phyloP scores from a whole-genome alignment of 2,113 vertebrate genomes.

The Ia io region DNA sequence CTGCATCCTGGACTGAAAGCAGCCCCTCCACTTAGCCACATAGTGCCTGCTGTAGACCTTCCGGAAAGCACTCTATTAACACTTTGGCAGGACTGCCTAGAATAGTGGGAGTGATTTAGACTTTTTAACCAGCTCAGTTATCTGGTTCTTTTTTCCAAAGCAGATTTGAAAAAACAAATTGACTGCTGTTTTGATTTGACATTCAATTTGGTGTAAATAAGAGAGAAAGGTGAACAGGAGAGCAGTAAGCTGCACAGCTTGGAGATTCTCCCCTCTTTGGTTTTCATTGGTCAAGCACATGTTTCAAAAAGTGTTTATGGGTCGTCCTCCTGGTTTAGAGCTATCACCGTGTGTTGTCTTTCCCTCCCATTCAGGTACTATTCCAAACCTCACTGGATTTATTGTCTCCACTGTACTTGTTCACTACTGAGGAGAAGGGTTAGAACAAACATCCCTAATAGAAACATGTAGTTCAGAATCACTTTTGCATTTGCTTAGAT shows the following conservation, averaged over 20 bases:
- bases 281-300: background rate
- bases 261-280: background rate
- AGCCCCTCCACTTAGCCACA: background rate
- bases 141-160: background rate
- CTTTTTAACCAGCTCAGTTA: background rate
- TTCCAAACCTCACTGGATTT: background rate
- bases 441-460: background rate
- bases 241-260: background rate
- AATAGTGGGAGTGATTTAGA: background rate
- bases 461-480: background rate
- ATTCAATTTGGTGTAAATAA: conserved; percentile 26
- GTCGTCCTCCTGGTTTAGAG: background rate
- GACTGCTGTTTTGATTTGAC: background rate
- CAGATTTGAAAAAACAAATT: background rate
- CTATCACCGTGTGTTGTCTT: background rate
- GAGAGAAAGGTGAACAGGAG: background rate
- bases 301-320: background rate
- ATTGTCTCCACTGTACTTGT: background rate
- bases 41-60: background rate
- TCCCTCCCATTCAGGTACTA: background rate
- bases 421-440: background rate
- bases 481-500: background rate
- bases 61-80: background rate
- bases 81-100: background rate
- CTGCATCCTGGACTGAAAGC: background rate